These are phyloP conservation scores for Eristalinus aeneus DNA, from an alignment of 2,888 invertebrate species.

Conservation along the genomic window DNA sequence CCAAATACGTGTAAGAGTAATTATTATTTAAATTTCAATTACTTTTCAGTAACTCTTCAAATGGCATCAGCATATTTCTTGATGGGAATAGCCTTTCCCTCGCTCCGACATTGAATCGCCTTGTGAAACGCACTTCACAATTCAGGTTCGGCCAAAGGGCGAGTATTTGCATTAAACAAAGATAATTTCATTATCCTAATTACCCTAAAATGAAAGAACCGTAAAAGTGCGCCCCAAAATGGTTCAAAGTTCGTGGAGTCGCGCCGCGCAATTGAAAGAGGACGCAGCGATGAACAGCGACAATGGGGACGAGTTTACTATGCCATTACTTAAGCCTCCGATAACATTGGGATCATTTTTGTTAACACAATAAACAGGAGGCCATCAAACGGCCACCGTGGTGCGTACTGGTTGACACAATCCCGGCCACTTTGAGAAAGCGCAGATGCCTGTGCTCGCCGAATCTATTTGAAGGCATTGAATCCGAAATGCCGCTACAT, in stretches of 20 bases:
- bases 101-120: not conserved
- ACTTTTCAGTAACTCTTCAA: slow-evolving; percentile 46
- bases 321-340: slow-evolving; percentile 36
- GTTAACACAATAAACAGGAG: slow-evolving; percentile 50
- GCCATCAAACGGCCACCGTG: slow-evolving; percentile 40
- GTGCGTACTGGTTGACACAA: not conserved
- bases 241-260: slow-evolving; percentile 29
- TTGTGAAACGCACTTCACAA: not conserved
- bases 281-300: not conserved
- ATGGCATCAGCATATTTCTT: slow-evolving; percentile 46
- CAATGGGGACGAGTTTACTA: slow-evolving; percentile 16
- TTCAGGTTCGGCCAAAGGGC: not conserved
- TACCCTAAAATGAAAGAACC: slow-evolving; percentile 48
- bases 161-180: slow-evolving; percentile 50
- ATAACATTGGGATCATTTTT: slow-evolving; percentile 54
- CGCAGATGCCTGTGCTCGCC: slow-evolving; percentile 12
- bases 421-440: not conserved
- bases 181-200: slow-evolving; percentile 65
- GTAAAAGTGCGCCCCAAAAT: slow-evolving; percentile 42
- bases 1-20: slow-evolving; percentile 7
- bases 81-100: slow-evolving; percentile 12
- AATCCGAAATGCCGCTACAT: slow-evolving; percentile 19
- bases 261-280: not conserved
- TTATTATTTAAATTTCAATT: slow-evolving; percentile 61
- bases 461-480: slow-evolving; percentile 34